Percentiles rank a stretch among this genome's conserved stretches.
phyloP scores from a whole-genome alignment of 2,888 invertebrate genomes.

The Homarus gammarus region DNA sequence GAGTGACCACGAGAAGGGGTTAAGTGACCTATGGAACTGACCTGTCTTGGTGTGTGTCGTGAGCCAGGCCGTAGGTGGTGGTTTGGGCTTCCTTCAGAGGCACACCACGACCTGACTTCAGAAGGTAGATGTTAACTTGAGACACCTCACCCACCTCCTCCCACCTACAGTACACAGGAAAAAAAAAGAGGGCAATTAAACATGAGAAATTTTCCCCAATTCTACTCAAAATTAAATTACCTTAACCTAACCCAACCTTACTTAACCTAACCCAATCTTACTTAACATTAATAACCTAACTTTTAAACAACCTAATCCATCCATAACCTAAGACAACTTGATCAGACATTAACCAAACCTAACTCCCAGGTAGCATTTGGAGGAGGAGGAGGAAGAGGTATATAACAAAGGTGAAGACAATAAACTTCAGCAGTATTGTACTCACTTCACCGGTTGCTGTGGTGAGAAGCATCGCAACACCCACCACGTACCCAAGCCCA shows the following conservation, averaged over 20 bases:
- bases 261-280: neutral
- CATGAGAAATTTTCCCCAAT: too few species aligned
- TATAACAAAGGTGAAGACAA: too few species aligned
- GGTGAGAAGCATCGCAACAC: neutral
- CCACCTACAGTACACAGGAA: constrained; percentile 45
- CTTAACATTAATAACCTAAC: too few species aligned
- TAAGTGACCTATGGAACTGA: neutral
- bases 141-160: constrained; percentile 44
- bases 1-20: neutral
- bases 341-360: too few species aligned
- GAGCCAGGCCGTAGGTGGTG: constrained; percentile 23
- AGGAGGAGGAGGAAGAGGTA: neutral
- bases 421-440: too few species aligned
- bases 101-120: constrained; percentile 35
- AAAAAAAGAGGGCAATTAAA: neutral
- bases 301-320: too few species aligned
- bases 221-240: too few species aligned
- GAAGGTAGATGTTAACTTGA: constrained; percentile 21
- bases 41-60: constrained; percentile 30
- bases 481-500: neutral
- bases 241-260: too few species aligned
- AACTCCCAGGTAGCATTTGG: too few species aligned
- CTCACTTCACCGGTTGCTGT: too few species aligned
- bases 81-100: constrained; percentile 10
- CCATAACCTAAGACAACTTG: too few species aligned